Evolutionary conservation across 2,888 invertebrate genomes (phyloP).

Genomic region (Diabrotica balteata): DNA sequence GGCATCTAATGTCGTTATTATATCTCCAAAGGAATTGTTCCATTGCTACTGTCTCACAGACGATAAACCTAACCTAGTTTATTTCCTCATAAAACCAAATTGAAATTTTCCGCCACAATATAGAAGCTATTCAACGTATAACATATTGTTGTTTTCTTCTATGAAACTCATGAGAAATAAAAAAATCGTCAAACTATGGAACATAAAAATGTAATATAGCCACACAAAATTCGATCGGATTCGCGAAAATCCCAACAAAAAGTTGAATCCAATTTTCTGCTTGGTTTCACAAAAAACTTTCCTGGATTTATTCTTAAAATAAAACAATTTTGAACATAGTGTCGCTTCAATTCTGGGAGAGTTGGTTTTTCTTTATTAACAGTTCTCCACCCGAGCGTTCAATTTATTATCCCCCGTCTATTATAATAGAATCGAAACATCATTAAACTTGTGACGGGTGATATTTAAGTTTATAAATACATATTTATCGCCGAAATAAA

Average conservation of each 20-base stretch:
- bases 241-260: conserved; percentile 42
- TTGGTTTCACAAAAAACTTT: conserved; percentile 55
- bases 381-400: too few species aligned
- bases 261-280: conserved; percentile 58
- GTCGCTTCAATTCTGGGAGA: conserved; percentile 45
- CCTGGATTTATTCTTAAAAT: conserved; percentile 53
- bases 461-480: too few species aligned
- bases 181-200: conserved; percentile 32
- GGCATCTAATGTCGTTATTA: neutral
- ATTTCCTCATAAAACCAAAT: conserved; percentile 28
- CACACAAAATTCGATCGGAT: conserved; percentile 28
- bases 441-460: too few species aligned
- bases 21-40: conserved; percentile 5
- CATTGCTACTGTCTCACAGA: conserved; percentile 6
- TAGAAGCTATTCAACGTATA: conserved; percentile 30
- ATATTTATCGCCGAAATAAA: too few species aligned
- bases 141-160: conserved; percentile 32
- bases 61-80: conserved; percentile 28
- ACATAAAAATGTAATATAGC: conserved; percentile 33
- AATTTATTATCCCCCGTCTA: too few species aligned
- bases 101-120: conserved; percentile 29
- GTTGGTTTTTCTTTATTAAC: conserved; percentile 18
- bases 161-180: conserved; percentile 23
- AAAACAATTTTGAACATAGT: conserved; percentile 57
- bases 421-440: too few species aligned